These are phyloP conservation scores for Zophobas morio DNA, from an alignment of 1,140 invertebrate species.

Conservation along the genomic window DNA sequence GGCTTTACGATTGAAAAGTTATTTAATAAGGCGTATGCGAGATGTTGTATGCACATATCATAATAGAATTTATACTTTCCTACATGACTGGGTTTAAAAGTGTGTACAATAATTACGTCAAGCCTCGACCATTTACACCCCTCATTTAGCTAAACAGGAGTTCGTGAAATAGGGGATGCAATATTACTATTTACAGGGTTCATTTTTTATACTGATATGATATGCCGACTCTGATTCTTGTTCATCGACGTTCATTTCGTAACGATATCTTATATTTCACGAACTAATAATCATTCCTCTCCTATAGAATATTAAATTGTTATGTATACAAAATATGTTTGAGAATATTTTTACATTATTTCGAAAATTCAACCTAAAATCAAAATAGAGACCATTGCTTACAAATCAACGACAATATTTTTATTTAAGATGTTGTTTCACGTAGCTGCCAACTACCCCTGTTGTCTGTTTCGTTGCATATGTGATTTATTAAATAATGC, in stretches of 20 bases:
- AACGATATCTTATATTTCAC: slow-evolving; percentile 51
- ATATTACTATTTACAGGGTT: slow-evolving; percentile 44
- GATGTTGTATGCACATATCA: slow-evolving; percentile 65
- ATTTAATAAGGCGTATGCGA: slow-evolving; percentile 51
- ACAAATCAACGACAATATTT: neutral
- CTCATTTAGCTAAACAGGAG: slow-evolving; percentile 47
- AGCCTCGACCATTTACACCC: slow-evolving; percentile 60
- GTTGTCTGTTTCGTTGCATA: neutral
- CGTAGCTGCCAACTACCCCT: neutral
- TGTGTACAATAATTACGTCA: slow-evolving; percentile 62
- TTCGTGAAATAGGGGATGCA: slow-evolving; percentile 53
- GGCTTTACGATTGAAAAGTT: slow-evolving; percentile 42
- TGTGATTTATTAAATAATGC: slow-evolving; percentile 44
- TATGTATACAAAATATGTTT: slow-evolving; percentile 61
- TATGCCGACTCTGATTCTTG: slow-evolving; percentile 18
- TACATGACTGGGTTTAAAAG: slow-evolving; percentile 58
- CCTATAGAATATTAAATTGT: slow-evolving; percentile 62
- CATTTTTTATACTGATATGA: slow-evolving; percentile 44
- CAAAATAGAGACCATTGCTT: neutral
- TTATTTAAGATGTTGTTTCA: neutral
- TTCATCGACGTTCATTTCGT: neutral
- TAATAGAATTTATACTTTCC: slow-evolving; percentile 65
- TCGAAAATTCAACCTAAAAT: neutral
- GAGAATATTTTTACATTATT: slow-evolving; percentile 55
- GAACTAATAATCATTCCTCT: slow-evolving; percentile 54